Conservation (phyloP, 2,797 vertebrate genomes). For the Sebastes reedi region DNA sequence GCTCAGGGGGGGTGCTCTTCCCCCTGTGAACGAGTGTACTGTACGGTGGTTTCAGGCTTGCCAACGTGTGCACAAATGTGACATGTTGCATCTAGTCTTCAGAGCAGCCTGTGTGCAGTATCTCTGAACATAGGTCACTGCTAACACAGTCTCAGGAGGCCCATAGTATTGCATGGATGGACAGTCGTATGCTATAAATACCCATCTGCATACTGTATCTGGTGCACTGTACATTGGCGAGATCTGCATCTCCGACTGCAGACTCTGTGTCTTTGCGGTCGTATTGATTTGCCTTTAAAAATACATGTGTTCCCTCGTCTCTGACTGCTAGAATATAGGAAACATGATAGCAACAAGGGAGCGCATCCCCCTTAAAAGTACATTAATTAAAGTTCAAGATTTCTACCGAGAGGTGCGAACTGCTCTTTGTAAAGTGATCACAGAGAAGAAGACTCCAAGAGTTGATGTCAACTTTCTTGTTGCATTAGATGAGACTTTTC, state of each 20-base stretch:
- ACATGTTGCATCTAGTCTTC: constrained; percentile 63
- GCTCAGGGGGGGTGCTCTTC: constrained; percentile 44
- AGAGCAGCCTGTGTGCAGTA: constrained; percentile 33
- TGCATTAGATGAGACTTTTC: constrained; percentile 11
- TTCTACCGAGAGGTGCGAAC: neutral
- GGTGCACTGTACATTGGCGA: neutral
- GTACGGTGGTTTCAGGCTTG: constrained; percentile 42
- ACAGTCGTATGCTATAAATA: constrained; percentile 56
- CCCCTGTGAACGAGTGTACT: constrained; percentile 56
- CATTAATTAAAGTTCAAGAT: neutral
- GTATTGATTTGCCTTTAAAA: constrained; percentile 57
- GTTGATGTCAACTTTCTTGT: neutral
- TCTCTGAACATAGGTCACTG: constrained; percentile 45
- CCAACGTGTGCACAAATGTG: constrained; percentile 62
- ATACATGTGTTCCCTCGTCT: constrained; percentile 39
- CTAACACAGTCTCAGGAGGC: constrained; percentile 48
- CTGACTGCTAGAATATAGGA: neutral
- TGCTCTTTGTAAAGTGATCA: neutral
- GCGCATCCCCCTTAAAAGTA: neutral
- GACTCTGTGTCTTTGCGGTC: constrained; percentile 42
- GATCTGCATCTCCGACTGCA: constrained; percentile 14
- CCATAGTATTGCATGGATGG: constrained; percentile 39
- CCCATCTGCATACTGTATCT: constrained; percentile 24
- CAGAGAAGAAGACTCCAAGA: neutral
- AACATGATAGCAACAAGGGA: constrained; percentile 23